Percentiles rank a stretch among this genome's conserved stretches.
phyloP scores from a whole-genome alignment of 2,113 vertebrate genomes.

The Leucopternis melanops region DNA sequence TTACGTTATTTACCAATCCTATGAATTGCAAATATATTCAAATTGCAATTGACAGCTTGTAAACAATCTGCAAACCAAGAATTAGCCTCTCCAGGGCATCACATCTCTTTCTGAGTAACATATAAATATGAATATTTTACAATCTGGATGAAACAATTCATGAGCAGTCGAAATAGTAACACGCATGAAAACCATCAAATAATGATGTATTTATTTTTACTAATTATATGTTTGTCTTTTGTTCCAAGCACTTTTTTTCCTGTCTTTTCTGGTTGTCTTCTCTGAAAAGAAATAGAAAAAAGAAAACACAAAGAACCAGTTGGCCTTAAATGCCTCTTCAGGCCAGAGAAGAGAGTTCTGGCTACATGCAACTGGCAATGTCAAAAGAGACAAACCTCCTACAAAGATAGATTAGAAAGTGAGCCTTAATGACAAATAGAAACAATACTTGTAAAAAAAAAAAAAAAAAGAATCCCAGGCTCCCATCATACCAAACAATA shows the following conservation, averaged over 20 bases:
- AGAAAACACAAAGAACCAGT: background rate
- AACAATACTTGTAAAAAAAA: constrained; percentile 22
- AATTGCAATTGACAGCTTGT: constrained; percentile 56
- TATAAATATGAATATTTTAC: constrained; percentile 59
- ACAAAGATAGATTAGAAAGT: constrained; percentile 47
- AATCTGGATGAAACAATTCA: constrained; percentile 35
- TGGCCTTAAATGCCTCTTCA: constrained; percentile 33
- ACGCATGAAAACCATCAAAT: constrained; percentile 27
- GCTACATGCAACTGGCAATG: background rate
- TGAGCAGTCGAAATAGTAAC: background rate
- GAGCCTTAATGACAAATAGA: constrained; percentile 46
- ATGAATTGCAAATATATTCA: constrained; percentile 63
- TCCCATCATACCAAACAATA: constrained; percentile 25
- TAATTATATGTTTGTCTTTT: constrained; percentile 47
- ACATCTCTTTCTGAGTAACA: constrained; percentile 15
- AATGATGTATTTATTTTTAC: constrained; percentile 32
- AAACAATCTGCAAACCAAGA: constrained; percentile 63
- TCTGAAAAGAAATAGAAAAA: background rate
- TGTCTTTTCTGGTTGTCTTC: background rate
- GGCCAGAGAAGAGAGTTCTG: background rate
- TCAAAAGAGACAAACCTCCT: constrained; percentile 8
- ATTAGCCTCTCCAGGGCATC: constrained; percentile 46
- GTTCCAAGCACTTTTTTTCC: background rate
- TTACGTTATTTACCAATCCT: constrained; percentile 27
- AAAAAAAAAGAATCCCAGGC: background rate